Evolutionary conservation across 2,797 vertebrate species (phyloP).

Genomic region (Heterohyrax brucei): DNA sequence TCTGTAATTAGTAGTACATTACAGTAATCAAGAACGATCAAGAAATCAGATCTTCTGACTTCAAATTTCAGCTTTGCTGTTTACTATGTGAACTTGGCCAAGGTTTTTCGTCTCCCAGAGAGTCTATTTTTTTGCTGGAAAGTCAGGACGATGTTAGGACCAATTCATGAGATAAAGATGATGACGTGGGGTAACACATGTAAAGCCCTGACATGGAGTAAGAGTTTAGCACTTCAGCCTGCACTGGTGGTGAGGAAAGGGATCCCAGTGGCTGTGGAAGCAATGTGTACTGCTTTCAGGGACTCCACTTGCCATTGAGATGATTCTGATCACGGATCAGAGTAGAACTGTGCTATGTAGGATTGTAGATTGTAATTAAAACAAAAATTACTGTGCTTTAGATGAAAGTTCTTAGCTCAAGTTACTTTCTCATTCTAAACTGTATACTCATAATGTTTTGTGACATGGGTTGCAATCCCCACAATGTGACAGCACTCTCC

Average conservation of each 20-base stretch:
- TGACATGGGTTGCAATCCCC: too few species aligned
- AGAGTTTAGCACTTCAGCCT: neutral
- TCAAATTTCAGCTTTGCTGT: neutral
- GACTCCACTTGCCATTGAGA: neutral
- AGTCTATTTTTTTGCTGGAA: constrained; percentile 19
- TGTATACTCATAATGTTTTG: too few species aligned
- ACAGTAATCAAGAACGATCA: neutral
- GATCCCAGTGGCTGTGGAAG: neutral
- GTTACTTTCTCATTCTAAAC: too few species aligned
- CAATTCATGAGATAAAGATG: neutral
- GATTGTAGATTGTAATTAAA: too few species aligned
- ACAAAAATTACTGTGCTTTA: too few species aligned
- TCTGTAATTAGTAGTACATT: neutral
- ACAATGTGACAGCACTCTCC: too few species aligned
- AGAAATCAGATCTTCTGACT: neutral
- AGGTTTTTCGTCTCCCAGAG: neutral
- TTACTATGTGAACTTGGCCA: constrained; percentile 32
- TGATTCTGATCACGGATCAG: neutral
- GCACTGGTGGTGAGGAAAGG: neutral
- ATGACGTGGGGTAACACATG: neutral
- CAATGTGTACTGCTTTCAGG: neutral
- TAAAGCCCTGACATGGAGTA: neutral
- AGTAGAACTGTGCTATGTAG: neutral
- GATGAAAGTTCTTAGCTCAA: too few species aligned
- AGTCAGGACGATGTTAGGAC: neutral